Base-by-base conservation (phyloP, 1,140 invertebrate species). In the Tetranychus cinnabarinus region DNA sequence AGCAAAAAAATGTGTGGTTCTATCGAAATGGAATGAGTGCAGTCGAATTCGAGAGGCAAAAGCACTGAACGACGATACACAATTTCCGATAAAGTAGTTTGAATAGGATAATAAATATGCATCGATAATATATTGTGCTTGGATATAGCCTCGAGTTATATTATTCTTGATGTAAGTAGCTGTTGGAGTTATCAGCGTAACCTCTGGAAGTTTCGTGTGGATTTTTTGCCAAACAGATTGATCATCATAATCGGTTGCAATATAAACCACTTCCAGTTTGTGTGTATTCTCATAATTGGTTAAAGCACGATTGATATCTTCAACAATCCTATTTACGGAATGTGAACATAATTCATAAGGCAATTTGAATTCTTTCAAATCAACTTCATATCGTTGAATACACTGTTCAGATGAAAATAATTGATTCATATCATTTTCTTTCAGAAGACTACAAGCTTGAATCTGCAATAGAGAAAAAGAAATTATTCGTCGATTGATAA, bases 331-430 rank as follows among this genome's bases (percentile, higher is more conserved):
- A 45, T 80, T 76, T 64, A 82, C 79, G 1, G 82, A 76, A 23
- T 90, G 91, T 64, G 86, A 74, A 69, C 90, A 95, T 74, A 92
- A 83, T 62, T 86, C 82, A 48, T 58, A 62, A n/a, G 56, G 47
- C 48, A 56, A 46, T 47, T 85, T 88, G 3, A 87, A 77, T 67
- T 78, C 77, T 36, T 85, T 88, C 4, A 87, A 77, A 67, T 78
- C 77, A 2, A 86, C 86, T 3, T 31, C 39, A 8, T 13, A 33
- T 35, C 34, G 62, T 2, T 13, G 5, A 13, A 50, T 75, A 76
- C 95, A 99, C 70, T 99, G 95, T 3, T 91, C 83, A 6, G 91
- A 87, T 35, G 92, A 82, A 75, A 99, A 98, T 61, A 99, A 75
- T 68, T 83, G 83, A 6, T 55, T 62, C 66, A 68, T 70, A 61